Conservation (phyloP, 2,888 invertebrate species). For the Drosophila histrio region DNA sequence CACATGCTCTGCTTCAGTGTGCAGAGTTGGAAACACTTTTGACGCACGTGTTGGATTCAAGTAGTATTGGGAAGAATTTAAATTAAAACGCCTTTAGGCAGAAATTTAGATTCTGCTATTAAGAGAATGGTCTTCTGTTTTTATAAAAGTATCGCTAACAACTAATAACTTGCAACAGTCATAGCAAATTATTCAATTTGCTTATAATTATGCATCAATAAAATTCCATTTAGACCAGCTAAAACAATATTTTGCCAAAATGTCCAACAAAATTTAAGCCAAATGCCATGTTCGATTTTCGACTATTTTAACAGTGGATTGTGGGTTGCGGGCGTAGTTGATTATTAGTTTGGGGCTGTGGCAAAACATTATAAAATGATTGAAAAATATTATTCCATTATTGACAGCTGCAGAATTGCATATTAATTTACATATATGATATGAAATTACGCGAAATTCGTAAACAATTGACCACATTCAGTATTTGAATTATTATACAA, state of each 20-base stretch:
- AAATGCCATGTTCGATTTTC: not conserved
- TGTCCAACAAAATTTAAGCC: not conserved
- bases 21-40: constrained; percentile 22
- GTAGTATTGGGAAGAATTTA: constrained; percentile 6
- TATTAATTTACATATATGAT: constrained; percentile 58
- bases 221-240: constrained; percentile 15
- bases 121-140: not conserved
- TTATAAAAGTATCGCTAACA: not conserved
- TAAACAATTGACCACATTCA: constrained; percentile 61
- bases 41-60: constrained; percentile 24
- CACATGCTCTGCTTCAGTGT: constrained; percentile 42
- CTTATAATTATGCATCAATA: constrained; percentile 30
- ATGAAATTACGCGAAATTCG: not conserved
- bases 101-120: not conserved
- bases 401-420: constrained; percentile 60
- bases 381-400: constrained; percentile 69
- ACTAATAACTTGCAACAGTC: not conserved
- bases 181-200: constrained; percentile 42
- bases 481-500: constrained; percentile 44
- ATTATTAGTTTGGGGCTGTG: constrained; percentile 32
- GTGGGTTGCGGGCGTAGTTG: constrained; percentile 13
- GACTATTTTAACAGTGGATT: not conserved
- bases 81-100: constrained; percentile 42
- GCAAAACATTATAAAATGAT: constrained; percentile 60
- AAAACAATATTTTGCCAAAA: constrained; percentile 21